These are phyloP conservation scores for Aleiodes alternator DNA, from an alignment of 2,888 invertebrate species.

Conservation along the genomic window DNA sequence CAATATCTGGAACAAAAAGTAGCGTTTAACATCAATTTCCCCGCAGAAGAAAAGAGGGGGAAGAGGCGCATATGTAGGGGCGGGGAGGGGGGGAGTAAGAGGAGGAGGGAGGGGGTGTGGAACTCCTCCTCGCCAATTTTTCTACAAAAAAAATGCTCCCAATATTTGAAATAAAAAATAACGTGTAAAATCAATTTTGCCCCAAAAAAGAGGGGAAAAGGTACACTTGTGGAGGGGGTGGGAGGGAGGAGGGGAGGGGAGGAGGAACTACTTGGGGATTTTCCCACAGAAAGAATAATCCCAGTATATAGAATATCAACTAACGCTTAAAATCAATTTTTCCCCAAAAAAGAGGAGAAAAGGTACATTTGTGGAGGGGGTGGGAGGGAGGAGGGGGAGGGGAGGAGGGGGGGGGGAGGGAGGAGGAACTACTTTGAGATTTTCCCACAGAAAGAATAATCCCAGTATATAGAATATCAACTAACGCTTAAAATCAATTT, in stretches of 20 bases:
- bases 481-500: background rate
- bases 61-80: background rate
- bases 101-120: too few relatives aligned
- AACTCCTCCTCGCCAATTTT: too few relatives aligned
- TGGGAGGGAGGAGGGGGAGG: background rate
- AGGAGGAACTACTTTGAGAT: too few relatives aligned
- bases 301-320: too few relatives aligned
- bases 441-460: background rate
- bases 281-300: background rate
- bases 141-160: background rate
- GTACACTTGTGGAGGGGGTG: too few relatives aligned
- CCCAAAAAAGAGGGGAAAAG: too few relatives aligned
- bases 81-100: constrained; percentile 5
- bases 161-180: too few relatives aligned
- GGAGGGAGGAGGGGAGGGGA: background rate
- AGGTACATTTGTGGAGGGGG: too few relatives aligned
- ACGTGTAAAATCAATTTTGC: background rate
- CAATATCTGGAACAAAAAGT: too few relatives aligned
- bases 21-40: background rate
- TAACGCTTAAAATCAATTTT: background rate
- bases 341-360: background rate
- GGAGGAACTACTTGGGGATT: too few relatives aligned
- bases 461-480: too few relatives aligned
- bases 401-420: background rate
- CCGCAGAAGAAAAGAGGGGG: background rate